Evolutionary conservation across 2,888 invertebrate species (phyloP).

Genomic region (Leucoptera coffeella): DNA sequence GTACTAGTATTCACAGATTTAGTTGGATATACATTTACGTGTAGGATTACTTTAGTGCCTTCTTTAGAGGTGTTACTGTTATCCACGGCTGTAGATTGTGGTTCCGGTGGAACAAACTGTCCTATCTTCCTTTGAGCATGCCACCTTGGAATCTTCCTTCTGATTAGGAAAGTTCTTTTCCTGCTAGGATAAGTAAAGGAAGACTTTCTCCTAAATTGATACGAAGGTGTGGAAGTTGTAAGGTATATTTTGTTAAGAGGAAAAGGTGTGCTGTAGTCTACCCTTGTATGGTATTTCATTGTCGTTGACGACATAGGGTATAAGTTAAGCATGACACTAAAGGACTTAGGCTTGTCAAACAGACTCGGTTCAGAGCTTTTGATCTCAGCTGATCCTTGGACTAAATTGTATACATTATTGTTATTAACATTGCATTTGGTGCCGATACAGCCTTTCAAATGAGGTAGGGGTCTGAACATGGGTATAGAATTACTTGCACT

Average conservation of each 20-base stretch:
- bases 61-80: no score
- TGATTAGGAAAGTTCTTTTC: conserved; percentile 6
- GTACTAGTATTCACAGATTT: conserved; percentile 8
- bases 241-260: conserved; percentile 23
- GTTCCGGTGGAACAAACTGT: neutral
- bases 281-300: conserved; percentile 13
- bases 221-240: conserved; percentile 23
- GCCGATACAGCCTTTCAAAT: conserved; percentile 15
- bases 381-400: conserved; percentile 3
- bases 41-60: conserved; percentile 55
- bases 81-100: no score
- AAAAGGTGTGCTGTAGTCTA: conserved; percentile 11
- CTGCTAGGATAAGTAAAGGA: conserved; percentile 13
- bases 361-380: conserved; percentile 7
- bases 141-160: conserved; percentile 13
- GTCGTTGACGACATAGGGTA: conserved; percentile 42
- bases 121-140: conserved; percentile 3
- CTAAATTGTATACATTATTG: conserved; percentile 2
- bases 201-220: conserved; percentile 30
- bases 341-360: conserved; percentile 35
- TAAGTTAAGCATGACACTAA: conserved; percentile 61
- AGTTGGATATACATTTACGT: conserved; percentile 57
- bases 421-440: conserved; percentile 11
- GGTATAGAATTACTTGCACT: conserved; percentile 12
- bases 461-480: conserved; percentile 20